These are phyloP conservation scores for Thymelicus sylvestris DNA, from an alignment of 2,888 invertebrate species.

Conservation along the genomic window DNA sequence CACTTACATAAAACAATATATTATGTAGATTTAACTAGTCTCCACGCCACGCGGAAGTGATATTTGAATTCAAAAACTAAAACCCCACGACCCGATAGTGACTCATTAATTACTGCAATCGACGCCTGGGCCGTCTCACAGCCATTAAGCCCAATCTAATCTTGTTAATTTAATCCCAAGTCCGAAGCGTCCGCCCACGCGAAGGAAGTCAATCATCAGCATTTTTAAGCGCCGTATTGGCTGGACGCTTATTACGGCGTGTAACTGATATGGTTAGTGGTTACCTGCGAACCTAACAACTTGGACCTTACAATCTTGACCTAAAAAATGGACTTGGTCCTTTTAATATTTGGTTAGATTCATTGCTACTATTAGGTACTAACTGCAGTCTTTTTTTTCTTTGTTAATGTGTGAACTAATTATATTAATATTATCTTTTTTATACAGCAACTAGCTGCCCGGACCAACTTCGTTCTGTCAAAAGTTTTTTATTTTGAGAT, in stretches of 20 bases:
- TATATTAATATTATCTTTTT: no score
- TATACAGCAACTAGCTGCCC: no score
- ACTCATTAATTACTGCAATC: slow-evolving; percentile 79
- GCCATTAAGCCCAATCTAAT: slow-evolving; percentile 82
- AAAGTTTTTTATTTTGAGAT: no score
- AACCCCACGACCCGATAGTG: slow-evolving; percentile 47
- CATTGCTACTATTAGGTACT: no score
- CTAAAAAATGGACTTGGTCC: no score
- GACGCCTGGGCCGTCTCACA: slow-evolving; percentile 79
- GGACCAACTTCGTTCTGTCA: no score
- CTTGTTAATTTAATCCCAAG: slow-evolving; percentile 71
- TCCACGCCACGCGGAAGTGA: slow-evolving; percentile 7
- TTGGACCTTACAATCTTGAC: no score
- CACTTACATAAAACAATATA: no score
- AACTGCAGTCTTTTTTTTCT: no score
- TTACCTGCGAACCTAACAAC: neutral
- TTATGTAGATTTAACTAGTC: no score
- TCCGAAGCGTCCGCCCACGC: slow-evolving; percentile 63
- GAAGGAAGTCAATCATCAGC: slow-evolving; percentile 78
- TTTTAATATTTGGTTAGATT: no score
- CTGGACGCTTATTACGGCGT: slow-evolving; percentile 17
- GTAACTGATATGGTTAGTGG: neutral
- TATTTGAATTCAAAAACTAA: slow-evolving; percentile 19
- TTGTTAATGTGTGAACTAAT: no score
- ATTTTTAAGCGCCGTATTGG: slow-evolving; percentile 56